phyloP scores from a whole-genome alignment of 1,140 invertebrate genomes.

The Galendromus occidentalis region DNA sequence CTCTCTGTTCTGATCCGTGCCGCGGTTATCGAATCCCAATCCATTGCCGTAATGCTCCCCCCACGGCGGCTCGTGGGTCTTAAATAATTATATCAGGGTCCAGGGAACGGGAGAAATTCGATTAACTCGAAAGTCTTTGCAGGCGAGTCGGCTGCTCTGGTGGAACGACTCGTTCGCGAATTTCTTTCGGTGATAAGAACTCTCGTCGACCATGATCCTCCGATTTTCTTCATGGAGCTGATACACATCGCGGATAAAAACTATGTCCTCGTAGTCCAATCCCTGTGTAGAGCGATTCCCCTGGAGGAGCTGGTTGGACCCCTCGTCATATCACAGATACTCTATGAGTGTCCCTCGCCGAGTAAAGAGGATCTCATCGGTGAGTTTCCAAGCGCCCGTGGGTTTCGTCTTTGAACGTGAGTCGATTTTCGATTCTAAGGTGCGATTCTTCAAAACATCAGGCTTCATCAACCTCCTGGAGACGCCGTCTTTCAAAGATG shows the following conservation, averaged over 20 bases:
- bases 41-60: too few species aligned
- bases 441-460: not conserved
- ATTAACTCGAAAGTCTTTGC: too few species aligned
- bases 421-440: too few species aligned
- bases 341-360: slow-evolving; percentile 78
- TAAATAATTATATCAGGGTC: too few species aligned
- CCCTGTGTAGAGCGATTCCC: slow-evolving; percentile 67
- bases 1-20: too few species aligned
- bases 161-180: slow-evolving; percentile 53
- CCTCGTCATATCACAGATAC: slow-evolving; percentile 63
- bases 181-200: slow-evolving; percentile 54
- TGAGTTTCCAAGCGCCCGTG: too few species aligned
- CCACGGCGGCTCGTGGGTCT: too few species aligned
- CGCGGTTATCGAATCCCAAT: too few species aligned
- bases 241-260: slow-evolving; percentile 29
- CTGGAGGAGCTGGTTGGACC: slow-evolving; percentile 66
- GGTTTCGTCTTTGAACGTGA: too few species aligned
- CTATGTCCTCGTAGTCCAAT: slow-evolving; percentile 70
- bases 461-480: too few species aligned
- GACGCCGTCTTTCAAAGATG: slow-evolving; percentile 25
- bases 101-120: too few species aligned
- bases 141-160: slow-evolving; percentile 19
- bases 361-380: slow-evolving; percentile 41
- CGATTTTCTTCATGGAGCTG: too few species aligned
- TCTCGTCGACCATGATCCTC: slow-evolving; percentile 45